Base-by-base conservation (phyloP, 2,888 invertebrate genomes). In the Drosophila percnosoma region DNA sequence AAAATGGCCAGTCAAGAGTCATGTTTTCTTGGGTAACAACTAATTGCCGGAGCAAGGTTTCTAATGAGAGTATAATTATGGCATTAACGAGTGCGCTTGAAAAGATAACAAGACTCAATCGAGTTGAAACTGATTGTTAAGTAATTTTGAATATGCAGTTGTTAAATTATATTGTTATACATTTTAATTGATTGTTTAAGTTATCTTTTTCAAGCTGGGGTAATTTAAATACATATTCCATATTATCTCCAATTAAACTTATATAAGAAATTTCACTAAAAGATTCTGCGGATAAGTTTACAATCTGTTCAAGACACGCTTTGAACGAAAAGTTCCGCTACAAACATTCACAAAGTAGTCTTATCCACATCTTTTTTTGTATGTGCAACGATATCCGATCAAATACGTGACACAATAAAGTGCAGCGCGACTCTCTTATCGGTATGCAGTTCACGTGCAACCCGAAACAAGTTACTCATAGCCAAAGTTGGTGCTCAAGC, bases 381-480 rank as follows among this genome's bases (percentile, higher is more conserved):
- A 61, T 70, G 63, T 58, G 38, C 51, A 33, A 69, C 62, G 65
- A 66, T 75, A 52, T 62, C 62, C 78, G 55, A 80, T 55, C 29
- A 48, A 52, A 67, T 80, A 83, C 83, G 83, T 89, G 83, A 76
- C 83, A 64, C 62, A 38, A 60, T 33, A 33, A 69, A 63, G 66
- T 67, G 87, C 80, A 75, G 34, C 36, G 63, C 88, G 54, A 54
- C 64, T 58, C 42, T 53, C 65, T 53, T 68, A 73, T 80, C 80
- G 64, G 67, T 80, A 88, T 86, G 86, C 89, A 73, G 13, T 72
- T 52, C 83, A 80, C 89, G 83, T 88, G 57, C 77, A 64, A 64
- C 10, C 61, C 51, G 42, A 58, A 87, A 75, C 78, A 87, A 55
- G 80, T 65, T 73, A 64, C 73, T 21, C 64, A 55, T 54, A 49